Conservation (phyloP, 2,113 vertebrate species). For the Epinephelus fuscoguttatus region DNA sequence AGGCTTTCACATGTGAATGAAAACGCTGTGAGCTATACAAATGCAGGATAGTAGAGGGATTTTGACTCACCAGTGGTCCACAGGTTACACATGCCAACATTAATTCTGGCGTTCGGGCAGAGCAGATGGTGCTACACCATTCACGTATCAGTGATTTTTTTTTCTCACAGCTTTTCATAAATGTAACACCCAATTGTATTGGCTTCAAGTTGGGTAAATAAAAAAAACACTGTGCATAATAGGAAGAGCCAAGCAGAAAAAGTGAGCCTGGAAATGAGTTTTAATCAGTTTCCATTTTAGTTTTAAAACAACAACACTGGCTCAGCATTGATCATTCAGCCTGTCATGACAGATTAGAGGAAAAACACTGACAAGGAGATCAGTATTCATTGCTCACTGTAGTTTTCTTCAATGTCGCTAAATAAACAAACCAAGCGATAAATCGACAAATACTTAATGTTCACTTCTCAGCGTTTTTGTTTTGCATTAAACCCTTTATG, state of each 20-base stretch:
- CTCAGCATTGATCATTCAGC: neutral
- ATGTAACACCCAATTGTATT: slow-evolving; percentile 34
- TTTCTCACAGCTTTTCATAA: slow-evolving; percentile 37
- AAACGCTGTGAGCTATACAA: no score
- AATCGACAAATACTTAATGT: neutral
- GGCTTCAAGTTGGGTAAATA: neutral
- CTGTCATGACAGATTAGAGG: neutral
- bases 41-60: no score
- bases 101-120: no score
- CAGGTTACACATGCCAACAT: no score
- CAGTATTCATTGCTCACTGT: neutral
- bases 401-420: neutral
- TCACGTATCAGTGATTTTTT: neutral
- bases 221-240: slow-evolving; percentile 16
- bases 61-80: no score
- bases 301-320: neutral
- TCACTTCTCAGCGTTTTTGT: neutral
- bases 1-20: no score
- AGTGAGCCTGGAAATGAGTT: slow-evolving; percentile 22
- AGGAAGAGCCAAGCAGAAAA: neutral
- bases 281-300: neutral
- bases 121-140: slow-evolving; percentile 20
- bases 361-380: neutral
- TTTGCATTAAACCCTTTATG: no score
- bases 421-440: neutral